Evolutionary conservation across 2,797 vertebrate genomes (phyloP), one percentile per base, ranked within the genome.

Genomic region (Linurgus olivaceus): DNA sequence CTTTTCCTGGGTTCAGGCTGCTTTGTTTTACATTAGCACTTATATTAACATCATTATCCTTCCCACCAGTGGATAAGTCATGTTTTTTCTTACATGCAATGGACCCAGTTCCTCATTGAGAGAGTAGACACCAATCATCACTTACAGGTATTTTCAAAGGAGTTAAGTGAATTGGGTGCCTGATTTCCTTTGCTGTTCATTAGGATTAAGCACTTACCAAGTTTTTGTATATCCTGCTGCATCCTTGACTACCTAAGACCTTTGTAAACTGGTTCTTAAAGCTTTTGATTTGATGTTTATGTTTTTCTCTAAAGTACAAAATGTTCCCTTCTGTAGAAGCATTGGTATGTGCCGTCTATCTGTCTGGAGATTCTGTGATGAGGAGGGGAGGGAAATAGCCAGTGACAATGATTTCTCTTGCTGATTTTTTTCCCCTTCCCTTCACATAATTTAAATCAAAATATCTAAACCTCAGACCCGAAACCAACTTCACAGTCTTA

Each of bases 381-480:
- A 94, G 89, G 83, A 83, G 58, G 84, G 57, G 55, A 96, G 79
- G 67, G 73, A 93, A 76, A 84, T 74, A 73, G 71, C 77, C 72
- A 79, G 71, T 58, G 48, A 97, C 86, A 91, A 91, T 33, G 54
- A 74, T 89, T 93, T 87, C 85, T 90, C 86, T 79, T 79, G 70
- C 88, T 87, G 85, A 59, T 85, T 57, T 63, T 35, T 28, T 28
- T 7, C 5, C 28, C 12, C n/a, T n/a, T 76, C 28, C 12, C n/a
- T 19, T 44, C 62, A 67, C 62, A 54, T 92, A 63, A 89, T 80
- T 86, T 93, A 96, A 95, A 94, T 94, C 73, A 88, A 86, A 94
- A 96, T 95, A 95, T 95, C 94, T 93, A 97, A 96, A 95, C 89
- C 97, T 93, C 96, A 85, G 92, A 97, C 95, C 93, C 90, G 96